Base-by-base conservation (phyloP, 2,888 invertebrate species). In the Lochmaea crataegi region DNA sequence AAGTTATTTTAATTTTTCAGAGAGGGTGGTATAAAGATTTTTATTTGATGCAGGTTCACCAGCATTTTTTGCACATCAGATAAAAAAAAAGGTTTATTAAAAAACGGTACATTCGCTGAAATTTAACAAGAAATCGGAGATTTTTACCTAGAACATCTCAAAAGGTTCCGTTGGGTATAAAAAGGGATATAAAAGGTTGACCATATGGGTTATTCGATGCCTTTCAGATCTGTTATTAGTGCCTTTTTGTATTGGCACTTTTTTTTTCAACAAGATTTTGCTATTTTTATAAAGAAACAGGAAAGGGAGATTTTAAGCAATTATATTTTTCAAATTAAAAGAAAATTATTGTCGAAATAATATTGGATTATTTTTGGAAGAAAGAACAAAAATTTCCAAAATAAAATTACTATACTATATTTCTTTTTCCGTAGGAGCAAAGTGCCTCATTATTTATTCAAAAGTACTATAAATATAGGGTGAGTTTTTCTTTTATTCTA, bases 31-130 rank as follows among this genome's bases (percentile, higher is more conserved):
- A 72, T 32, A 16, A 61, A 53, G 63, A 63, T 51, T 38, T 69
- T 69, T 69, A 69, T 64, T 69, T 56, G 64, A 42, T 65, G 56
- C 70, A 70, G 63, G 70, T 60, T 70, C 53, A 60, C 32, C 45
- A 26, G 16, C 45, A 58, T 76, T 76, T 75, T 76, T 76, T 75
- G 74, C 74, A 66, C 64, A 60, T 64, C 51, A 38, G 58, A 63
- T 65, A 63, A 60, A 63, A 68, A n/a, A 65, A 75, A 76, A 76
- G 74, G 76, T 72, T 73, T 76, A 76, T 72, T 58, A 63, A 11
- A 48, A 51, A 77, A 77, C 77, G 72, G 76, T 76, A 76, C 73
- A 74, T 77, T 77, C 75, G 77, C 75, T 66, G 71, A 77, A 77
- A 73, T 68, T 57, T 69, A 72, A 70, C 66, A 38, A 7, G 72